Percentiles rank a stretch among this genome's conserved stretches.
Conservation (phyloP, 2,113 vertebrate genomes). For the Ameiurus melas region DNA sequence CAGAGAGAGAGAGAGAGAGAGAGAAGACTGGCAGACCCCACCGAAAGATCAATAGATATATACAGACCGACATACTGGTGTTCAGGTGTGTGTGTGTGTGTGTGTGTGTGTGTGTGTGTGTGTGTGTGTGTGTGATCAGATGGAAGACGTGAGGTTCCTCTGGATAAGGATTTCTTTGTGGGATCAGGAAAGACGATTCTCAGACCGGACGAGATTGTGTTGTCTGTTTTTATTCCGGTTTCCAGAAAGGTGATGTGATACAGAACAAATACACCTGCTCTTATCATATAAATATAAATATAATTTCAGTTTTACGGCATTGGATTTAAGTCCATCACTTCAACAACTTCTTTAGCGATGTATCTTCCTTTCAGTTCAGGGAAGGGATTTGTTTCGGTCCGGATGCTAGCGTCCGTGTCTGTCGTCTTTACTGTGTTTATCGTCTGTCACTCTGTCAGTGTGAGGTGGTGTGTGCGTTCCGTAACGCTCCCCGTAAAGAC, state of each 20-base stretch:
- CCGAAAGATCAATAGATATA: not conserved
- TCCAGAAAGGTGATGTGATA: conserved; percentile 73
- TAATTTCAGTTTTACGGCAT: not conserved
- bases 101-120: not conserved
- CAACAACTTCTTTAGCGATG: not conserved
- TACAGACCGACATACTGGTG: not conserved
- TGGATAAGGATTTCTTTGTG: conserved; percentile 80
- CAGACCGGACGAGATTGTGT: conserved; percentile 76
- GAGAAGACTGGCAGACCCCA: not conserved
- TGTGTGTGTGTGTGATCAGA: conserved; percentile 40
- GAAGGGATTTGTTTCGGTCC: not conserved
- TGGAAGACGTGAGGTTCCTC: conserved; percentile 69
- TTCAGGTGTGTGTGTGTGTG: not conserved
- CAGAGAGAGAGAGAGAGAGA: not conserved
- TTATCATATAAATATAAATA: not conserved
- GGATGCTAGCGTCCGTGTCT: not conserved
- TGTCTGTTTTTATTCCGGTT: conserved; percentile 81
- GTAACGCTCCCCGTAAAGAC: conserved; percentile 83
- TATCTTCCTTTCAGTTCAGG: not conserved
- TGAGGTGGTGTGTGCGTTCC: conserved; percentile 81
- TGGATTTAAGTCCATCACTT: not conserved
- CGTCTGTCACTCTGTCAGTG: conserved; percentile 65
- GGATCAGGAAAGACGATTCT: conserved; percentile 73
- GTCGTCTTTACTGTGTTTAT: not conserved
- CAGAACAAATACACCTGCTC: not conserved